Base-by-base conservation (phyloP, 2,888 invertebrate species). In the Drymonia ruficornis region DNA sequence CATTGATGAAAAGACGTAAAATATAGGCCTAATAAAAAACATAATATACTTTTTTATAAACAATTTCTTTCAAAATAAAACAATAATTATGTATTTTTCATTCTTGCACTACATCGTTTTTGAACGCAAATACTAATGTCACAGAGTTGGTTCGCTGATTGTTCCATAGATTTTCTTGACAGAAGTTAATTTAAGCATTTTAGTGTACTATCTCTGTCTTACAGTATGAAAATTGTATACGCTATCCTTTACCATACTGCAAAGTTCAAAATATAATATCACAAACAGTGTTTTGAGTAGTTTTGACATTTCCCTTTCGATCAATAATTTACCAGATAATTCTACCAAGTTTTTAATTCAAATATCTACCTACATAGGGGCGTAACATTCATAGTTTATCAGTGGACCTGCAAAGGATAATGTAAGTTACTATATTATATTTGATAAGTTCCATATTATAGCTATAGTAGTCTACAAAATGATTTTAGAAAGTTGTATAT, bases 401-500 rank as follows among this genome's bases (percentile, higher is more conserved):
- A 45, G 45, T 28, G 9, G 45, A 15, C 18, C 15, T 28, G 23
- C 15, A 9, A 45, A 45, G 13, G 5, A 28, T 8, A n/a, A 45
- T 8, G 45, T 45, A 45, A 45, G 45, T 45, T 12, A 23, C n/a
- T 4, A 23, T 40, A 40, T 40, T 40, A 40, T 12, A 40, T 16
- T 16, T 9, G 9, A 2, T 40, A 15, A 3, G 1, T 3, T 6
- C 36, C 3, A 11, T 36, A 36, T 5, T 31, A 4, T 13, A 36
- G 0, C 36, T 2, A 1, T 31, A 2, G 23, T 45, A n/a, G 13
- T 45, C 28, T 15, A 15, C 28, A 5, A 15, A 45, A 23, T 45
- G 28, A n/a, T 28, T 28, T n/a, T 45, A 45, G 45, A 45, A 45
- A 53, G 53, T 49, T 53, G 38, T 36, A 49, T 23, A 4, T 23